These are phyloP conservation scores for Charanyca ferruginea DNA, from an alignment of 2,888 invertebrate species.

Conservation along the genomic window DNA sequence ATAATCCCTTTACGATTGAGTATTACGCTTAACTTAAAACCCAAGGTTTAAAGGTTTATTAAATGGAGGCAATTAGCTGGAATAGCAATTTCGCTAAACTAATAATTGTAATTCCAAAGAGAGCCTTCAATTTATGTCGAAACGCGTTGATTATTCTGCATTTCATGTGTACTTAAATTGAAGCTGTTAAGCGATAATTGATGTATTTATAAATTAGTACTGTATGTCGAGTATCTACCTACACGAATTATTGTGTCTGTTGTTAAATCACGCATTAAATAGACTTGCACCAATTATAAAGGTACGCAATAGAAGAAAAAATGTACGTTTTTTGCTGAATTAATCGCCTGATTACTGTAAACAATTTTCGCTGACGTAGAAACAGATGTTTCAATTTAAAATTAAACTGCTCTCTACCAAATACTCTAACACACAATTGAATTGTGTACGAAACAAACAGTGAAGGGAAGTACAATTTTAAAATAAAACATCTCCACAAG, in stretches of 20 bases:
- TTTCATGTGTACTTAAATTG: slow-evolving; percentile 36
- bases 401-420: too few species aligned
- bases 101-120: slow-evolving; percentile 1
- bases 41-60: too few species aligned
- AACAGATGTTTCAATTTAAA: too few species aligned
- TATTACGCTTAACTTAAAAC: too few species aligned
- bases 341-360: not conserved
- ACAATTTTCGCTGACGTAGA: not conserved
- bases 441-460: too few species aligned
- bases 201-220: slow-evolving; percentile 34
- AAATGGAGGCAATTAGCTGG: not conserved
- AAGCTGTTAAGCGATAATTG: slow-evolving; percentile 34
- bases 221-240: slow-evolving; percentile 5
- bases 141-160: slow-evolving; percentile 34
- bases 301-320: slow-evolving; percentile 24
- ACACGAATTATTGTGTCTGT: slow-evolving; percentile 19
- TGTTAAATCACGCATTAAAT: slow-evolving; percentile 43
- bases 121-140: slow-evolving; percentile 9
- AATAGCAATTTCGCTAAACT: not conserved
- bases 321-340: slow-evolving; percentile 6
- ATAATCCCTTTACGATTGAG: too few species aligned
- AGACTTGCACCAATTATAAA: slow-evolving; percentile 13
- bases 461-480: too few species aligned
- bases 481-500: too few species aligned
- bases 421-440: too few species aligned